Evolutionary conservation across 1,140 invertebrate genomes (phyloP).

Genomic region (Brachionus rubens): DNA sequence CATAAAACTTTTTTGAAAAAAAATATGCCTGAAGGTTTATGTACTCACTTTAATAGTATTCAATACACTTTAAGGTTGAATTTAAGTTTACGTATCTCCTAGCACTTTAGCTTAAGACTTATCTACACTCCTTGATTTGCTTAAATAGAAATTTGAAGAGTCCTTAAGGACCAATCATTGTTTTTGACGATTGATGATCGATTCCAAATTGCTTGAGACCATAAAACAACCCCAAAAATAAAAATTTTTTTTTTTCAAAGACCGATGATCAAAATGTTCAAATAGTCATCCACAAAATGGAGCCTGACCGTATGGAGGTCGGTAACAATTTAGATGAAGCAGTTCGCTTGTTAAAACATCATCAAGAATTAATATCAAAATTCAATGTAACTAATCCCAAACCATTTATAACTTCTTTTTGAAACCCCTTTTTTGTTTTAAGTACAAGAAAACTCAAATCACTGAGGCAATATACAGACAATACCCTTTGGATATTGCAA

Average conservation of each 20-base stretch:
- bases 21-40: too few species aligned
- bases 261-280: not conserved
- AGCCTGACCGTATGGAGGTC: conserved; percentile 76
- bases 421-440: conserved; percentile 55
- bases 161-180: too few species aligned
- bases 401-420: not conserved
- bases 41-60: too few species aligned
- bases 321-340: conserved; percentile 75
- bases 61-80: too few species aligned
- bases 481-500: conserved; percentile 72
- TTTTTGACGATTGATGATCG: too few species aligned
- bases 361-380: conserved; percentile 77
- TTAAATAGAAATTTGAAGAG: too few species aligned
- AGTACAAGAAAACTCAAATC: conserved; percentile 82
- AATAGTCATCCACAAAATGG: conserved; percentile 70
- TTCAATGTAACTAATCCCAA: conserved; percentile 68
- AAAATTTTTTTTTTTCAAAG: not conserved
- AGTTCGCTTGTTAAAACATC: conserved; percentile 69
- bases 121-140: too few species aligned
- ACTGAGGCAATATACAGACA: conserved; percentile 80
- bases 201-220: too few species aligned
- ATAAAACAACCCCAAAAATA: too few species aligned
- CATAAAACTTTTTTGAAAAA: too few species aligned
- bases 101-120: too few species aligned
- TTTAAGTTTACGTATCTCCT: too few species aligned